Evolutionary conservation across 2,888 invertebrate species (phyloP), one percentile per base, ranked within the genome.

Genomic region (Cephus sareptanus): DNA sequence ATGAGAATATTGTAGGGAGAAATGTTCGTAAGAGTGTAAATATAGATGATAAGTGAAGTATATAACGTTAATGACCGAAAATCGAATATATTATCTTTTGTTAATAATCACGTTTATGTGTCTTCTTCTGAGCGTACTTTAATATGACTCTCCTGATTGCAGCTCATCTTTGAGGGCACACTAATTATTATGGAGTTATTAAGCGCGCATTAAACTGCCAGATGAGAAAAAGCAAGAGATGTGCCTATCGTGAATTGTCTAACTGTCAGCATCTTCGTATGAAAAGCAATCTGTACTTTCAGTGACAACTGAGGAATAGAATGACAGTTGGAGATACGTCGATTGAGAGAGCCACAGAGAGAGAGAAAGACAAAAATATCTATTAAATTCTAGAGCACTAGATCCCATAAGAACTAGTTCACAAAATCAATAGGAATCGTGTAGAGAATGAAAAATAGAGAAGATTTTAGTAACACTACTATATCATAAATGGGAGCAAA

Each of bases 1-100:
- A 9, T 56, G 56, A 56, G 9, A 56, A 56, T 56, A 23, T 56
- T 23, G 9, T 56, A 56, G 23, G 23, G 56, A 23, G 15, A 56
- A 56, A 56, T 56, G 23, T 56, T 79, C 80, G 82, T 76, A 78
- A 81, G 79, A 81, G 79, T 89, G 88, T 88, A 88, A 87, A 87
- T 88, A 88, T 88, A 88, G 87, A 77, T 83, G 76, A 35, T 88
- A 87, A 88, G 86, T 56, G 9, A 23, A 56, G 56, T 56, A 23
- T 56, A 56, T 23, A 56, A 56, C 56, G 23, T 56, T 23, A 56
- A 56, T 56, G 56, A 15, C 56, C 23, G 56, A 56, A 56, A 56
- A 56, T 23, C 9, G 56, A 56, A 56, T 56, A 56, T 40, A 40
- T 15, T 40, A 40, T 56, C 56, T 56, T 56, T 56, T 56, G 56